Base-by-base conservation (phyloP, 1,140 invertebrate genomes). In the Dermatophagoides farinae region DNA sequence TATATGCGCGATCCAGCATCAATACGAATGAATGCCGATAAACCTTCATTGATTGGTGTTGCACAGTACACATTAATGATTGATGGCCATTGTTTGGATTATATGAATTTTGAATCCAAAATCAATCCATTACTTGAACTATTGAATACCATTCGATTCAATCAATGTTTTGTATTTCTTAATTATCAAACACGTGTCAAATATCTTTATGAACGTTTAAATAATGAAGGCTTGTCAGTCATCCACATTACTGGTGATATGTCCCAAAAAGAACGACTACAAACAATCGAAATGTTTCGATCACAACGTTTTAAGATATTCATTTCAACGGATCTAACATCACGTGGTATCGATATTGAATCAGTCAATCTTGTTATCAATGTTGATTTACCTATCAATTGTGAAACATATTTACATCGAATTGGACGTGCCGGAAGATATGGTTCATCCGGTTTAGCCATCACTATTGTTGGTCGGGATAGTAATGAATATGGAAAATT, bases 321-420 rank as follows among this genome's bases (percentile, higher is more conserved):
- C 38, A 74, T 97, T 46, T 82, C 88, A n/a, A 96, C 90, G 1
- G 89, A 96, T 78, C 74, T 97, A 67, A 76, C 76, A 23, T 71
- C 78, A 6, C 66, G 79, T 63, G 80, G 93, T 16, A 87, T 97
- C 65, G 93, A 98, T 77, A 84, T 83, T 11, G 79, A 84, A 57
- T 85, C 90, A 75, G 82, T 97, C 9, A 86, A 97, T 76, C 73
- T 97, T 46, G 83, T 97, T 0, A 79, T 98, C 11, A 96, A 97
- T 73, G 77, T 96, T 67, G 92, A 97, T 70, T 70, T 84, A 44
- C 88, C 95, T 1, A 67, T 66, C 53, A 82, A 90, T 69, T 76
- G 78, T 66, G 81, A 86, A 58, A 93, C 87, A 2, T 97, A 97
- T 77, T 77, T 97, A 61, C 95, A 97, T 74, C 78, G 93, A 70